Conservation (phyloP, 2,888 invertebrate species). For the Andrena chrysosceles region DNA sequence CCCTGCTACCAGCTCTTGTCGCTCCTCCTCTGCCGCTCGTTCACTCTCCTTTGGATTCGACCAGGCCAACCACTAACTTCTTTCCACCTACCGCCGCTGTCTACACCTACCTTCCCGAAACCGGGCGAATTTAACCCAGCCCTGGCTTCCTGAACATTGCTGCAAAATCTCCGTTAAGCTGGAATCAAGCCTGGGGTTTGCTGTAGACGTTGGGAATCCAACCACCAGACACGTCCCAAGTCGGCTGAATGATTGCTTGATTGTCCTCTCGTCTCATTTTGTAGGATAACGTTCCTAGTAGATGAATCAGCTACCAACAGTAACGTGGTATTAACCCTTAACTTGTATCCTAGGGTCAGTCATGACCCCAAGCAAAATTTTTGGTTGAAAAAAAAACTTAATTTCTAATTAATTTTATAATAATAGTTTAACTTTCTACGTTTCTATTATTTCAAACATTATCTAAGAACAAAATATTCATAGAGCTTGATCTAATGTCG, state of each 20-base stretch:
- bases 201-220: slow-evolving; percentile 48
- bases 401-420: too few species aligned
- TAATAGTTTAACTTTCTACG: too few species aligned
- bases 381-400: too few species aligned
- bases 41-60: slow-evolving; percentile 7
- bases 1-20: slow-evolving; percentile 24
- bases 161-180: slow-evolving; percentile 73
- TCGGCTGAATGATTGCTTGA: slow-evolving; percentile 29
- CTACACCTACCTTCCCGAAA: slow-evolving; percentile 36
- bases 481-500: too few species aligned
- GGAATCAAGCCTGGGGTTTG: slow-evolving; percentile 49
- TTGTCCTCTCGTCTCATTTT: slow-evolving; percentile 41
- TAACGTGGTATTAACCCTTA: too few species aligned
- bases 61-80: slow-evolving; percentile 40
- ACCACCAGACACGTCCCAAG: slow-evolving; percentile 47
- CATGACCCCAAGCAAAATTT: too few species aligned
- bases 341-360: too few species aligned
- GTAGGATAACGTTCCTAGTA: background rate
- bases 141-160: slow-evolving; percentile 69
- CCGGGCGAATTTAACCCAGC: slow-evolving; percentile 67
- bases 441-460: too few species aligned
- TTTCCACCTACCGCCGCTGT: slow-evolving; percentile 26
- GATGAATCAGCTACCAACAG: too few species aligned
- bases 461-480: too few species aligned
- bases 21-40: slow-evolving; percentile 19